phyloP scores from a whole-genome alignment of 2,797 vertebrate genomes.

The Enoplosus armatus region DNA sequence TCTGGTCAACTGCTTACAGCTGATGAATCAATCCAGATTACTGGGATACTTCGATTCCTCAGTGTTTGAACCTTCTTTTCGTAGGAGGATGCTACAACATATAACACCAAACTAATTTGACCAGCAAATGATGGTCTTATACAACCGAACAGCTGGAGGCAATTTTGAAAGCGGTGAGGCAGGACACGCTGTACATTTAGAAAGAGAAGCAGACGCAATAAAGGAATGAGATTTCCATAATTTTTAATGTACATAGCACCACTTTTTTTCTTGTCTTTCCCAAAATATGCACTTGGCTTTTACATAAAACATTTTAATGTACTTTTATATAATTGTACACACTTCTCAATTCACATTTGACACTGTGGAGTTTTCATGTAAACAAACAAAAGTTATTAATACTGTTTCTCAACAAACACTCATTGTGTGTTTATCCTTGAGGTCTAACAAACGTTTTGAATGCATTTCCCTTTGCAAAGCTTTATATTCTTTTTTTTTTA shows the following conservation, averaged over 20 bases:
- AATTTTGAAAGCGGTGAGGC: conserved; percentile 36
- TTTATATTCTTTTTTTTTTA: too few species aligned
- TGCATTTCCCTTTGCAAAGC: too few species aligned
- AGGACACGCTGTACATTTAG: conserved; percentile 18
- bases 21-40: conserved; percentile 47
- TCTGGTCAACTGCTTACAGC: conserved; percentile 59
- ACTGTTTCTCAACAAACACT: too few species aligned
- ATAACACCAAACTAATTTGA: conserved; percentile 31
- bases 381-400: neutral
- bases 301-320: neutral
- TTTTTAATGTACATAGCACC: neutral
- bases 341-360: neutral
- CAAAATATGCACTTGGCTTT: neutral
- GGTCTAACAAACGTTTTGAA: too few species aligned
- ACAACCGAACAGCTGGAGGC: conserved; percentile 47
- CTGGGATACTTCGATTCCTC: neutral
- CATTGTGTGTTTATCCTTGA: neutral
- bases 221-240: neutral
- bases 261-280: neutral
- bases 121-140: conserved; percentile 24
- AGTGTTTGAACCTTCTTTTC: conserved; percentile 18
- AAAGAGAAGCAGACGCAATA: conserved; percentile 16
- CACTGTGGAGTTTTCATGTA: neutral
- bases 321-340: neutral
- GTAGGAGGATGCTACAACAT: conserved; percentile 10